Evolutionary conservation across 2,113 vertebrate species (phyloP).

Genomic region (Microcebus lehilahytsara): DNA sequence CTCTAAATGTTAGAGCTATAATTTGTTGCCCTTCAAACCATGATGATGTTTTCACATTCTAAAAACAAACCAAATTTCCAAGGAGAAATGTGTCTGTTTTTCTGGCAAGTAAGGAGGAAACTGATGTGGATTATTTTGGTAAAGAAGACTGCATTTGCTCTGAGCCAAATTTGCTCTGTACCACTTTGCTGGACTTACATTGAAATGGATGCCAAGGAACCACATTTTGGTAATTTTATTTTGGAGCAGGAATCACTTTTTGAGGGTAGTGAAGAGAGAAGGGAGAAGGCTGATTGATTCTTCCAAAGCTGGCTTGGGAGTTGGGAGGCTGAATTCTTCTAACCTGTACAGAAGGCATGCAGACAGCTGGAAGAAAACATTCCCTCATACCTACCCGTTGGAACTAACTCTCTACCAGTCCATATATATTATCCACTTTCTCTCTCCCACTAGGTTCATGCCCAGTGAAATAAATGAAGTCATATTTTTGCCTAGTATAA

Average conservation of each 20-base stretch:
- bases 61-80: conserved; percentile 10
- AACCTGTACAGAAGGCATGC: not conserved
- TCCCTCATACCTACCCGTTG: rapidly evolving
- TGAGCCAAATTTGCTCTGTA: not conserved
- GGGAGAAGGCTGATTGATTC: not conserved
- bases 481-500: not conserved
- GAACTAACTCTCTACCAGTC: not conserved
- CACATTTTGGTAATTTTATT: conserved; percentile 39
- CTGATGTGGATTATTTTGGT: conserved; percentile 25
- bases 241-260: conserved; percentile 14
- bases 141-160: not conserved
- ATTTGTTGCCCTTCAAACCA: conserved; percentile 36
- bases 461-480: conserved; percentile 41
- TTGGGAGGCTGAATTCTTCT: not conserved
- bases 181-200: not conserved
- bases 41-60: not conserved
- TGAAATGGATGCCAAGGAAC: not conserved
- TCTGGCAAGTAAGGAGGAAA: not conserved
- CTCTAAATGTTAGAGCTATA: conserved; percentile 14
- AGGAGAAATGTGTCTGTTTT: not conserved
- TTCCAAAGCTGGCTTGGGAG: not conserved
- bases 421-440: not conserved
- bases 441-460: not conserved
- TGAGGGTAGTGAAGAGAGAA: conserved; percentile 19
- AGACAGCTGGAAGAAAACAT: not conserved